Conservation (phyloP, 1,140 invertebrate genomes). For the Phortica variegata region DNA sequence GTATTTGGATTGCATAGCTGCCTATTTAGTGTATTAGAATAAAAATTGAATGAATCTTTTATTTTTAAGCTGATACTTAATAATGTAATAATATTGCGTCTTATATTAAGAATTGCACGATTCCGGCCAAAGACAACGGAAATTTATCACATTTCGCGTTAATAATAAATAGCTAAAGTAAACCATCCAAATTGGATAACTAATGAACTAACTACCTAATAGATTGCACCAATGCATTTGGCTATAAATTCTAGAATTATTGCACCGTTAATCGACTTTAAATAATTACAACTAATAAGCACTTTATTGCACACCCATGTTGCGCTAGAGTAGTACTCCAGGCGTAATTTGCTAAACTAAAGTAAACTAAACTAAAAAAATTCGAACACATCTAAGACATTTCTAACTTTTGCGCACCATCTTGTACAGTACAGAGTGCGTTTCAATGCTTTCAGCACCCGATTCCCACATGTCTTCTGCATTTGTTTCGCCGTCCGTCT, state of each 20-base stretch:
- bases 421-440: slow-evolving; percentile 77
- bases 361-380: no score
- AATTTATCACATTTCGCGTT: slow-evolving; percentile 57
- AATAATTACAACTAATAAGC: slow-evolving; percentile 4
- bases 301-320: slow-evolving; percentile 38
- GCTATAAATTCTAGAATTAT: slow-evolving; percentile 42
- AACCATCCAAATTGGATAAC: slow-evolving; percentile 1
- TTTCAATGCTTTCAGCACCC: slow-evolving; percentile 79
- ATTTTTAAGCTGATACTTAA: no score
- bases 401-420: slow-evolving; percentile 61
- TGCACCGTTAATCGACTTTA: slow-evolving; percentile 32
- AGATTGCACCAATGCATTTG: slow-evolving; percentile 52
- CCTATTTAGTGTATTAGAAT: not conserved
- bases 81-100: not conserved
- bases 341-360: no score
- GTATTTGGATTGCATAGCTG: slow-evolving; percentile 25
- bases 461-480: slow-evolving; percentile 78
- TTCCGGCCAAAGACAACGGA: slow-evolving; percentile 57
- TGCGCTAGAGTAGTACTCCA: no score
- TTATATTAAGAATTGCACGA: slow-evolving; percentile 49
- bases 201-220: not conserved
- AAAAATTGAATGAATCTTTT: no score
- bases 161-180: slow-evolving; percentile 24
- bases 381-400: slow-evolving; percentile 2
- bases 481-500: slow-evolving; percentile 67